Conservation (phyloP, 2,113 vertebrate genomes). For the Laticauda colubrina region DNA sequence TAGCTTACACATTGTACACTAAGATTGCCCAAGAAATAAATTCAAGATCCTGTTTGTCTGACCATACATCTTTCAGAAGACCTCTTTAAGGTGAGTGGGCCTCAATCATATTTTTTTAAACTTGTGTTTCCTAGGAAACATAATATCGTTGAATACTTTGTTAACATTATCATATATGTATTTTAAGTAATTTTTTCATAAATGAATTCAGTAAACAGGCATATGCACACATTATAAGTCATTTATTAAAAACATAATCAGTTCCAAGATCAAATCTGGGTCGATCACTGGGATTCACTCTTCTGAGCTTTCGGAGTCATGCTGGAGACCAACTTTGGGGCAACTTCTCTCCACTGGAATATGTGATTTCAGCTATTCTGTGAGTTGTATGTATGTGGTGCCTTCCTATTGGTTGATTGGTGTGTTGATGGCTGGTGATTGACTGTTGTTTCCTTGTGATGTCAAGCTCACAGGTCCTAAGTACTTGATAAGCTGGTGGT, state of each 20-base stretch:
- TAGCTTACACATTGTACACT: background rate
- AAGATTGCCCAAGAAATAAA: background rate
- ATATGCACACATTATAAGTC: slow-evolving; percentile 14
- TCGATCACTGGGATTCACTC: background rate
- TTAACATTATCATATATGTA: background rate
- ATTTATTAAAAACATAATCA: slow-evolving; percentile 53
- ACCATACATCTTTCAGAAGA: background rate
- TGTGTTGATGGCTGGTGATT: background rate
- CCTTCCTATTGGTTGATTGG: background rate
- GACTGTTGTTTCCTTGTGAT: background rate
- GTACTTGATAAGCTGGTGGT: background rate
- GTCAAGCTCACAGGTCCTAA: background rate
- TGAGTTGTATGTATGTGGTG: background rate
- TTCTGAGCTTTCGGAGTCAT: background rate
- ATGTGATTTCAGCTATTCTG: background rate
- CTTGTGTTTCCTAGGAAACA: background rate
- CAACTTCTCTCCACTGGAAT: background rate
- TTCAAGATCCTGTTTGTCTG: background rate
- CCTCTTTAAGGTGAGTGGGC: background rate
- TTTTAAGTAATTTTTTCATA: background rate
- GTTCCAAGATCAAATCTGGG: background rate
- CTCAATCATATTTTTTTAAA: background rate
- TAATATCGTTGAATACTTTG: background rate
- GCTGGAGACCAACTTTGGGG: background rate
- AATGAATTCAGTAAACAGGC: background rate